Evolutionary conservation across 1,140 invertebrate species (phyloP).

Genomic region (Drosophila insularis): DNA sequence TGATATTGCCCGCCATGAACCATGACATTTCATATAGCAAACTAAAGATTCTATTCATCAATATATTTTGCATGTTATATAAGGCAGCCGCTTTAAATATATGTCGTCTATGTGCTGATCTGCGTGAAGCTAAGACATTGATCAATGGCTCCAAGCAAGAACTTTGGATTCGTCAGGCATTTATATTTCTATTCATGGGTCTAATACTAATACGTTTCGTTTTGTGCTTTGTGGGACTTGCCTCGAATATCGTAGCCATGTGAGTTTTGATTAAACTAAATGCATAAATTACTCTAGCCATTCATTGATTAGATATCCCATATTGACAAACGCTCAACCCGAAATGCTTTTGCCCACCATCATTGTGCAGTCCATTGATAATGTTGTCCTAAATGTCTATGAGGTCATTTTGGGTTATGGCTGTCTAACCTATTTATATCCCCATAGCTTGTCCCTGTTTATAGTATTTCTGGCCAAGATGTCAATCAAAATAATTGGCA

Average conservation of each 20-base stretch:
- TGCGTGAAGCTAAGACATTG: constrained; percentile 43
- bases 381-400: constrained; percentile 55
- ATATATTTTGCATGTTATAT: constrained; percentile 58
- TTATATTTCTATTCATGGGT: constrained; percentile 42
- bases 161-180: constrained; percentile 51
- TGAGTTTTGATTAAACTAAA: constrained; percentile 31
- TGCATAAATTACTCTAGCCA: too few species aligned
- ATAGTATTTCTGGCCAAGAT: constrained; percentile 54
- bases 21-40: constrained; percentile 41
- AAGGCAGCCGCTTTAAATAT: constrained; percentile 62
- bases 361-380: constrained; percentile 57
- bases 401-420: constrained; percentile 63
- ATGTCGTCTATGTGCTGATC: constrained; percentile 45
- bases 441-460: constrained; percentile 55
- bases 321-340: constrained; percentile 58
- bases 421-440: constrained; percentile 46
- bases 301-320: constrained; percentile 55
- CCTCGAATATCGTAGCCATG: constrained; percentile 69
- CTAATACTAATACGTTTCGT: constrained; percentile 56
- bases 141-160: constrained; percentile 41
- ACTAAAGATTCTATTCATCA: constrained; percentile 60
- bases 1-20: neutral
- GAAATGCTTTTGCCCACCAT: constrained; percentile 70
- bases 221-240: constrained; percentile 57
- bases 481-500: constrained; percentile 45